Percentiles rank a stretch among this genome's conserved stretches.
These are phyloP conservation scores for Serranus cabrilla DNA, from an alignment of 2,797 vertebrate genomes.

Conservation along the genomic window DNA sequence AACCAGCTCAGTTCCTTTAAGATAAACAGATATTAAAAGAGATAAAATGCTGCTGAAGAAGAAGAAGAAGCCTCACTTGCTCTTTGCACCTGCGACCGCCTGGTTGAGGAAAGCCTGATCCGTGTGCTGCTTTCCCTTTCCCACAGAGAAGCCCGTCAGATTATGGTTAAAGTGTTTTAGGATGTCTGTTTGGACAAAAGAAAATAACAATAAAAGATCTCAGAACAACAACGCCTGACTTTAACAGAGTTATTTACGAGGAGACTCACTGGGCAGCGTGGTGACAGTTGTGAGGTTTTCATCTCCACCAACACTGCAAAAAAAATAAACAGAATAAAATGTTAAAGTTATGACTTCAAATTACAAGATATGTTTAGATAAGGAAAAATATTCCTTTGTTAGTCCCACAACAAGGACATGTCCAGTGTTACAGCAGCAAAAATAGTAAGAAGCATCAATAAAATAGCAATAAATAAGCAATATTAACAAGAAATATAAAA, in stretches of 20 bases:
- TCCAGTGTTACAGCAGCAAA: too few species aligned
- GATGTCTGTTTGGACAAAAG: slow-evolving; percentile 85
- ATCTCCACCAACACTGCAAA: slow-evolving; percentile 90
- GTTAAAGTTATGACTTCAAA: not conserved
- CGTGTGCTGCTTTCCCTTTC: slow-evolving; percentile 72
- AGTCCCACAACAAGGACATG: too few species aligned
- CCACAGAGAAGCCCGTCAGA: slow-evolving; percentile 86
- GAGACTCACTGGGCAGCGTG: slow-evolving; percentile 92
- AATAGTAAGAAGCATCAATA: too few species aligned
- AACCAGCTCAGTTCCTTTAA: not conserved
- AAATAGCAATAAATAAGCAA: too few species aligned
- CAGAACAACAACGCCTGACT: not conserved
- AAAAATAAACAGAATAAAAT: not conserved
- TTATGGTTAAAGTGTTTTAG: slow-evolving; percentile 86
- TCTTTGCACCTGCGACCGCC: slow-evolving; percentile 88
- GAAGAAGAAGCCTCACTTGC: slow-evolving; percentile 75
- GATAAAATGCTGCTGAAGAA: not conserved
- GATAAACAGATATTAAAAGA: not conserved
- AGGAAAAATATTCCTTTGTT: too few species aligned
- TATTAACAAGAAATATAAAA: too few species aligned
- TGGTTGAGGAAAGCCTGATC: slow-evolving; percentile 89
- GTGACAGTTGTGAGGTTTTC: slow-evolving; percentile 86
- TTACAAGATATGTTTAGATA: too few species aligned
- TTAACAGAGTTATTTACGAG: not conserved
- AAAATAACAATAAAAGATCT: not conserved